Conservation (phyloP, 2,113 vertebrate species). For the Stigmatopora argus region DNA sequence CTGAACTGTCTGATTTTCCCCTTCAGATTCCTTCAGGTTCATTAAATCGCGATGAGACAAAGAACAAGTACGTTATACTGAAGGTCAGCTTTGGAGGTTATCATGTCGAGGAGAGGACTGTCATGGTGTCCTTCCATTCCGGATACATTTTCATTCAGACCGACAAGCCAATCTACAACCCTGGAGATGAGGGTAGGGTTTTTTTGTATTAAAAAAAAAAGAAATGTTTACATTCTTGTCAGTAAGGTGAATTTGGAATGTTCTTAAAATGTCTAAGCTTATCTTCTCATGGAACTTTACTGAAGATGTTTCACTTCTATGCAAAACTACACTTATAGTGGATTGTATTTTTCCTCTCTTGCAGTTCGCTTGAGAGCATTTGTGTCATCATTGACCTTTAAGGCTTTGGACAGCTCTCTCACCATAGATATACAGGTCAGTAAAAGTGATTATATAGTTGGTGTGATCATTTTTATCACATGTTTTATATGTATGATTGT, state of each 20-base stretch:
- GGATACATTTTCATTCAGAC: slow-evolving; percentile 75
- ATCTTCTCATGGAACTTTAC: background rate
- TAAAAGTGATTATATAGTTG: background rate
- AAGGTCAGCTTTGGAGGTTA: slow-evolving; percentile 39
- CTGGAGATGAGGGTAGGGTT: slow-evolving; percentile 60
- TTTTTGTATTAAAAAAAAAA: background rate
- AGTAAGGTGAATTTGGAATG: too few species aligned
- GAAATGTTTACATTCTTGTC: too few species aligned
- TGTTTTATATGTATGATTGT: background rate
- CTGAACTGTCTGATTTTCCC: background rate
- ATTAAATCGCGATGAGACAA: slow-evolving; percentile 39
- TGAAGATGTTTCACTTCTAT: background rate
- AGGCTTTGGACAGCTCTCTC: slow-evolving; percentile 45
- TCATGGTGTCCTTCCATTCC: slow-evolving; percentile 63
- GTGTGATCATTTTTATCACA: background rate
- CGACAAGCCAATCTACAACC: slow-evolving; percentile 72
- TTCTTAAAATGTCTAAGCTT: too few species aligned
- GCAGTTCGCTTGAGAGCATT: slow-evolving; percentile 63
- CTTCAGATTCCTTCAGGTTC: slow-evolving; percentile 53
- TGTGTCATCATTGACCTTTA: slow-evolving; percentile 54
- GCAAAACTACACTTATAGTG: background rate
- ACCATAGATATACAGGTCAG: slow-evolving; percentile 63
- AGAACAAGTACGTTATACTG: slow-evolving; percentile 55
- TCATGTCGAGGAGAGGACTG: slow-evolving; percentile 8
- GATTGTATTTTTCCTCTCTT: background rate